phyloP scores from a whole-genome alignment of 2,113 vertebrate species.

The Poeciliopsis retropinna region DNA sequence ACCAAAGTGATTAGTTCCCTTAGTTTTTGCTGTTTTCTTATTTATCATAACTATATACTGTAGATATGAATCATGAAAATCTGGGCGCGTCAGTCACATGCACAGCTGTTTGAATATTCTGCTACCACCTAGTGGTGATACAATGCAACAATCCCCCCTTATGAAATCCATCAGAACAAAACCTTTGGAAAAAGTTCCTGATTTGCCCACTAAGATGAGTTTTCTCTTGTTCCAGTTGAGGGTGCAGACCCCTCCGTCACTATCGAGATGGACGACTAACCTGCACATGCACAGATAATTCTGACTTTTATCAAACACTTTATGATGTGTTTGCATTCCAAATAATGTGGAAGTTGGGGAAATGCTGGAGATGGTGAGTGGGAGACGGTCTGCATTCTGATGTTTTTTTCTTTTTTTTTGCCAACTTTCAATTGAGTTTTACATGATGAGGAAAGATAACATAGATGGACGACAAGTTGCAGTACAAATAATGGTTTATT shows the following conservation, averaged over 20 bases:
- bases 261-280: slow-evolving; percentile 77
- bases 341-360: slow-evolving; percentile 28
- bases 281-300: slow-evolving; percentile 23
- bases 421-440: slow-evolving; percentile 34
- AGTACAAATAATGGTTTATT: slow-evolving; percentile 19
- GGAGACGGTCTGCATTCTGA: slow-evolving; percentile 37
- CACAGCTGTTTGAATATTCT: slow-evolving; percentile 16
- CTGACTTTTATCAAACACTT: slow-evolving; percentile 22
- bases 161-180: background rate
- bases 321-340: slow-evolving; percentile 48
- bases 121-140: slow-evolving; percentile 63
- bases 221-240: slow-evolving; percentile 65
- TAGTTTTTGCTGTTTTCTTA: background rate
- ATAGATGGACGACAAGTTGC: slow-evolving; percentile 17
- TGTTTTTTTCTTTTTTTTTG: slow-evolving; percentile 12
- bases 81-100: background rate
- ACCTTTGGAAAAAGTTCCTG: background rate
- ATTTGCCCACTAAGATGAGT: background rate
- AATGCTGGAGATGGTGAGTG: slow-evolving; percentile 24
- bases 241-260: slow-evolving; percentile 74
- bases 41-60: background rate
- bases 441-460: slow-evolving; percentile 22
- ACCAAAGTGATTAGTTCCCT: too few relatives aligned
- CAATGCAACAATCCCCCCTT: background rate
- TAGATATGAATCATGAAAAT: background rate